Percentiles rank a stretch among this genome's conserved stretches.
Evolutionary conservation across 1,140 invertebrate genomes (phyloP).

Genomic region (Trachymyrmex septentrionalis): DNA sequence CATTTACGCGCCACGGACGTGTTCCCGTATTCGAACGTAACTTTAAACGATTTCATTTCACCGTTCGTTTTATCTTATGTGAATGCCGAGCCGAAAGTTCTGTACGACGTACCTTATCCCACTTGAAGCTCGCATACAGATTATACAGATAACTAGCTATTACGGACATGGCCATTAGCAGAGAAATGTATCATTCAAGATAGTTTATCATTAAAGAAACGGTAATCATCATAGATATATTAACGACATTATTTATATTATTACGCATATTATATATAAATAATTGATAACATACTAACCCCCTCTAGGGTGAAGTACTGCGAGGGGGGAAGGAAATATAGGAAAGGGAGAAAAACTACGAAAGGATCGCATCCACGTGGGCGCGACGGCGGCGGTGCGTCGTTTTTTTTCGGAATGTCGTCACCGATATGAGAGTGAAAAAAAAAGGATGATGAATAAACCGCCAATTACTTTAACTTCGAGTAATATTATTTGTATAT

Average conservation of each 20-base stretch:
- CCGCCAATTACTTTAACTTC: conserved; percentile 86
- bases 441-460: conserved; percentile 80
- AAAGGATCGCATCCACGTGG: conserved; percentile 74
- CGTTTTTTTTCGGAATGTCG: conserved; percentile 73
- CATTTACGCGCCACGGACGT: conserved; percentile 77
- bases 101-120: conserved; percentile 84
- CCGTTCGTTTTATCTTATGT: conserved; percentile 57
- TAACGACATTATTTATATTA: conserved; percentile 86
- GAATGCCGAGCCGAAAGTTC: conserved; percentile 77
- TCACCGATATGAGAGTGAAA: conserved; percentile 67
- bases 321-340: conserved; percentile 49
- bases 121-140: conserved; percentile 83
- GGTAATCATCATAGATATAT: conserved; percentile 86
- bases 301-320: conserved; percentile 82
- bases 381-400: conserved; percentile 74
- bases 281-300: conserved; percentile 84
- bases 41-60: conserved; percentile 44
- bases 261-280: conserved; percentile 85
- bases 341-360: conserved; percentile 63
- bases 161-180: conserved; percentile 84
- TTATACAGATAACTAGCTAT: conserved; percentile 82
- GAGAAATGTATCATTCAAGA: conserved; percentile 84
- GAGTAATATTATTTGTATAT: conserved; percentile 87
- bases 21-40: conserved; percentile 75
- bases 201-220: conserved; percentile 85